A percentile compares a stretch with the other conserved stretches of the same genome.
Conservation (phyloP, 2,113 vertebrate species). For the Riparia riparia region DNA sequence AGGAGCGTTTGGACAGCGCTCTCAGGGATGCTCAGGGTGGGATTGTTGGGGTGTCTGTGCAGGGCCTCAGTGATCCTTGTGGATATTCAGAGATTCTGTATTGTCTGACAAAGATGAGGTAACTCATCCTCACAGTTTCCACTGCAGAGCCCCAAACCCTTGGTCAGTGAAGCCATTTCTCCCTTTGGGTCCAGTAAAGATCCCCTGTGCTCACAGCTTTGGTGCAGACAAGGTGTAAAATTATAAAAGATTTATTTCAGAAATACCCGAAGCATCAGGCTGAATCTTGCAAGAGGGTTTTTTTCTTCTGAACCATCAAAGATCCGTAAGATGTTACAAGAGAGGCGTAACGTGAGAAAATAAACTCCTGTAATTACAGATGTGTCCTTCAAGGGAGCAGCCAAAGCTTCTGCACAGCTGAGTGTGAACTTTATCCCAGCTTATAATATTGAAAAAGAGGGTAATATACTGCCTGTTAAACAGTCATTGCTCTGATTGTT, state of each 20-base stretch:
- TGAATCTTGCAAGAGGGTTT: neutral
- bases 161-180: fast-evolving
- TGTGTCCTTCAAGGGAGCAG: neutral
- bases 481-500: neutral
- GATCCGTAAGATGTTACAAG: neutral
- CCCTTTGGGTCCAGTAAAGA: neutral
- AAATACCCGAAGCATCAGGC: neutral
- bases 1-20: neutral
- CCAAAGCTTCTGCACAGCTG: neutral
- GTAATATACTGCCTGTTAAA: neutral
- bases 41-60: neutral
- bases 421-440: neutral
- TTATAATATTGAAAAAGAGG: neutral
- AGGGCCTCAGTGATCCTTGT: neutral
- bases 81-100: neutral
- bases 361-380: neutral
- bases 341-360: neutral
- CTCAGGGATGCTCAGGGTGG: neutral
- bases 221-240: neutral
- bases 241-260: neutral
- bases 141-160: neutral
- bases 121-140: neutral
- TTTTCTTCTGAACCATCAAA: neutral
- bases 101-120: neutral
- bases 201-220: neutral